Evolutionary conservation across 2,888 invertebrate genomes (phyloP), one percentile per base, ranked within the genome.

Genomic region (Hydrotaea cyrtoneurina): DNA sequence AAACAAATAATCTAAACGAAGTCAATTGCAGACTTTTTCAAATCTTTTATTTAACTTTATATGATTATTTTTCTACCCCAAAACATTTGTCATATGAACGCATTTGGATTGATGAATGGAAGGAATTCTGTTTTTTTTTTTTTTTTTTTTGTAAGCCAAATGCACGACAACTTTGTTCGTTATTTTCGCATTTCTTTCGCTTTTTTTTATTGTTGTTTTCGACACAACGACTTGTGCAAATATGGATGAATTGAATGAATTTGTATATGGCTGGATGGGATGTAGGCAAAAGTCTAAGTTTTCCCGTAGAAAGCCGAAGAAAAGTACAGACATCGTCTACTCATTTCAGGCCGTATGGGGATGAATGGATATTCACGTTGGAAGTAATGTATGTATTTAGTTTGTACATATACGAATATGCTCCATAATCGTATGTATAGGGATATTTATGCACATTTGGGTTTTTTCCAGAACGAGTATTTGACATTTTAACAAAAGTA

Each of bases 11-110:
- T 79, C 76, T 80, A 74, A 83, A 77, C 80, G 77, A 89, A 89
- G 88, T 90, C 89, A 89, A 88, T 87, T 89, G 89, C 90, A 90
- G 88, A 90, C 89, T 88, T 69, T 69, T 46, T 79, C 87, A 89
- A 89, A 89, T 89, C 89, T 89, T 89, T 89, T 90, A 90, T 90
- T 88, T 89, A 89, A 90, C 89, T 89, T 90, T 89, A 89, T 89
- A 90, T 90, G 89, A 89, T 89, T 89, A 89, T 89, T 89, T 89
- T 89, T 88, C 90, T 88, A 89, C 77, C 83, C 80, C 55, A 77
- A 79, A 76, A 59, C 66, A 53, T 64, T 36, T 43, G 66, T 43
- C 46, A 69, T 69, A 23, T 69, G 69, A 46, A 62, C 31, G 62
- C 8, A 62, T 15, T 62, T 36, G 62, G 31, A 31, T 31, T 31